These are phyloP conservation scores for Amia ocellicauda DNA, from an alignment of 2,113 vertebrate species.

Conservation along the genomic window DNA sequence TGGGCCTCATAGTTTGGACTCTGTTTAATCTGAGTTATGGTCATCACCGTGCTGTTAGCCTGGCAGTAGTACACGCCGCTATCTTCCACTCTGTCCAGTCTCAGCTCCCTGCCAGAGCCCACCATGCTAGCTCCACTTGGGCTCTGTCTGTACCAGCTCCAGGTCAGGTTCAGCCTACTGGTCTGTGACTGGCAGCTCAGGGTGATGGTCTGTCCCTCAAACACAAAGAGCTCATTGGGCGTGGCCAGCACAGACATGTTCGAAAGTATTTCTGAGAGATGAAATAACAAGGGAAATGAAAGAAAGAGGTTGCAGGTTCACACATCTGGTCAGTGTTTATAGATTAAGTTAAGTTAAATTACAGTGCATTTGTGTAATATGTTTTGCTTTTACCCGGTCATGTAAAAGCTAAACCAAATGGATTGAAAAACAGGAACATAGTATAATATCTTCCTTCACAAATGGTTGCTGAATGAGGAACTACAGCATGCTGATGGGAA, in stretches of 20 bases:
- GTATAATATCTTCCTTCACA: too few relatives aligned
- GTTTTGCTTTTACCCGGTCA: too few relatives aligned
- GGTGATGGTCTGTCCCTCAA: conserved; percentile 4
- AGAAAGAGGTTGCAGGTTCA: too few relatives aligned
- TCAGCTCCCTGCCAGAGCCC: background rate
- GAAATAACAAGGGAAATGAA: background rate
- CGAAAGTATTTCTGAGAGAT: background rate
- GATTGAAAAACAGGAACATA: too few relatives aligned
- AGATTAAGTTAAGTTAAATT: too few relatives aligned
- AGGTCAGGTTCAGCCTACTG: background rate
- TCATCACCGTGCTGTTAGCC: background rate
- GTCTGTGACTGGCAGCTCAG: conserved; percentile 2
- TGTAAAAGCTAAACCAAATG: too few relatives aligned
- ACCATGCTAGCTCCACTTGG: background rate
- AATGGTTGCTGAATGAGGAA: too few relatives aligned
- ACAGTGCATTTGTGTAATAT: too few relatives aligned
- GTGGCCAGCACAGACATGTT: background rate
- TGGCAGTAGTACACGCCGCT: conserved; percentile 9
- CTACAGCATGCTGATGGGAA: too few relatives aligned
- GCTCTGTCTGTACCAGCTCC: conserved; percentile 10
- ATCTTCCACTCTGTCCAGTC: background rate
- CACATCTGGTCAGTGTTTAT: too few relatives aligned
- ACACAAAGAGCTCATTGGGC: background rate
- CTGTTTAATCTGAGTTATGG: background rate
- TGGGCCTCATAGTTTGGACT: background rate